Base-by-base conservation (phyloP, 1,140 invertebrate species). In the Zaprionus ornatus region DNA sequence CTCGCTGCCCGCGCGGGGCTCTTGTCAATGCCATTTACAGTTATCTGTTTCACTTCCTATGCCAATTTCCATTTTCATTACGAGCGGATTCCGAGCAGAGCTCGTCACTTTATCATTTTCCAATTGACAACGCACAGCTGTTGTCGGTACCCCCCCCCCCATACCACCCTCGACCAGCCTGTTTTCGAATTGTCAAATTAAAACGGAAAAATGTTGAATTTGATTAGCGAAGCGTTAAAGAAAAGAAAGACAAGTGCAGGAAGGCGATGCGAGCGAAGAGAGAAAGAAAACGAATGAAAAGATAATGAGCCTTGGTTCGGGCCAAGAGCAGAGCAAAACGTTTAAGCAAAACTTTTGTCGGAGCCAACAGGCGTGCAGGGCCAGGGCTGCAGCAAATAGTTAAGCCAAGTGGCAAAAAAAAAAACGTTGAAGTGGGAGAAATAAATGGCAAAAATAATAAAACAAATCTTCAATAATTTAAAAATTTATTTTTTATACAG, bases 151-250 rank as follows among this genome's bases (percentile, higher is more conserved):
- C 23, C 4, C 3, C 13, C 10, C 12, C 17, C 40, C 0, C 21
- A 13, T 0, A 15, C 29, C 15, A 19, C 2, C 1, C 29, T 13
- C 7, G 15, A 57, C 37, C 67, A 63, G 76, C 66, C 79, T 87
- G 77, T 80, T 87, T 87, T 83, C 84, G 80, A 83, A 87, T 88
- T 87, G 84, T 88, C 84, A 84, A 88, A 90, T 90, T 88, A 90
- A 90, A 90, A 88, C 78, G 82, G 85, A 90, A 81, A 84, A 90
- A 88, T 88, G 84, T 84, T 90, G 85, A 88, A 88, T 88, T 90
- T 88, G 84, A 90, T 88, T 90, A 88, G 80, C 84, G 85, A 73
- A 88, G 84, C 84, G 84, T 84, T 81, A 88, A 84, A 79, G 81
- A 81, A 90, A 88, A 90, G 80, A 83, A 82, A 71, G 52, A 62